Evolutionary conservation across 1,140 invertebrate genomes (phyloP).

Genomic region (Brachionus rotundiformis): DNA sequence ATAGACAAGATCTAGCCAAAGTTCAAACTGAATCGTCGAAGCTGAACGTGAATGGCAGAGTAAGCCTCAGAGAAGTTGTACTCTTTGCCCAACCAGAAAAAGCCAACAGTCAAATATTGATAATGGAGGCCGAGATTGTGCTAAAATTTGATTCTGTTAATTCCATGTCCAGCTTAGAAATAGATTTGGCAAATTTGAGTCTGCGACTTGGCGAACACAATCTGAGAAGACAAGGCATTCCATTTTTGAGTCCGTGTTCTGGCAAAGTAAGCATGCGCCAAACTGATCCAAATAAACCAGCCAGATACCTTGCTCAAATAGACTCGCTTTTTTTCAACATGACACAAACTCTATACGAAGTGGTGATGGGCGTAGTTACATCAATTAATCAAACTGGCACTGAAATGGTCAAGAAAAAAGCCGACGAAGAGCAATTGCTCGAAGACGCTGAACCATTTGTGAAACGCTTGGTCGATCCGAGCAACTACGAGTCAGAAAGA

Average conservation of each 20-base stretch:
- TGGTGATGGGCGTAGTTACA: constrained; percentile 40
- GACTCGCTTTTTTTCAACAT: constrained; percentile 35
- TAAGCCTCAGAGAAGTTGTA: constrained; percentile 76
- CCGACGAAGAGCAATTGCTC: neutral
- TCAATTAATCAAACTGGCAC: constrained; percentile 44
- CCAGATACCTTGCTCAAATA: constrained; percentile 5
- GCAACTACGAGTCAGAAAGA: neutral
- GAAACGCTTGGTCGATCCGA: neutral
- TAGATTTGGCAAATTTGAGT: neutral
- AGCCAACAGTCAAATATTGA: constrained; percentile 72
- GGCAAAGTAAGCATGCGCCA: neutral
- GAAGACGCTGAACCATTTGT: constrained; percentile 43
- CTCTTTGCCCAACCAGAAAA: constrained; percentile 73
- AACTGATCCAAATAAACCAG: neutral
- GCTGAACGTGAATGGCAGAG: constrained; percentile 66
- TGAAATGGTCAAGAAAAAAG: neutral
- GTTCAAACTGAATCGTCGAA: constrained; percentile 55
- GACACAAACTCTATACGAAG: constrained; percentile 49
- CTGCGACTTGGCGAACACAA: constrained; percentile 45
- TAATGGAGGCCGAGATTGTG: constrained; percentile 63
- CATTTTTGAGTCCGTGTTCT: constrained; percentile 39
- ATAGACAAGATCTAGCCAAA: neutral
- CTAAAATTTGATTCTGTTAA: constrained; percentile 21
- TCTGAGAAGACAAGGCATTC: constrained; percentile 8
- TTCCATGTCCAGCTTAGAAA: neutral